These are phyloP conservation scores for Coptotermes formosanus DNA, from an alignment of 1,140 invertebrate species.

Conservation along the genomic window DNA sequence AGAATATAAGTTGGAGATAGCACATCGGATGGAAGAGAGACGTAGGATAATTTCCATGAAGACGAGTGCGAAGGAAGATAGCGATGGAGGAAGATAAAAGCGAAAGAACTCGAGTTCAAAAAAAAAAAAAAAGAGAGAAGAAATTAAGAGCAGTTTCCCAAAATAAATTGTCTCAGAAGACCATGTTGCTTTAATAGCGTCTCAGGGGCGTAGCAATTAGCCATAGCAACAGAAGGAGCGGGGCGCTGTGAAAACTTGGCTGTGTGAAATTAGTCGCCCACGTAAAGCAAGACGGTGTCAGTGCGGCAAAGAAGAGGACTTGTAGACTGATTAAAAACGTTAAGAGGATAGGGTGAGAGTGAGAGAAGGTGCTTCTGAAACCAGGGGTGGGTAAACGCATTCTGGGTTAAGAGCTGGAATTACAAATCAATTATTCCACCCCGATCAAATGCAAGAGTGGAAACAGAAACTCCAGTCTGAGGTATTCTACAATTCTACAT, in stretches of 20 bases:
- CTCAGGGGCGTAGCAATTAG: constrained; percentile 32
- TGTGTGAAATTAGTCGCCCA: constrained; percentile 34
- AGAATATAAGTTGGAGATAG: neutral
- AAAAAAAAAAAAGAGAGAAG: constrained; percentile 33
- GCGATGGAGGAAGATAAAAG: neutral
- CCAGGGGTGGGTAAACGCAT: neutral
- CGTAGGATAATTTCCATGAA: neutral
- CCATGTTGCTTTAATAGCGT: constrained; percentile 34
- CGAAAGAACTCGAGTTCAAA: constrained; percentile 16
- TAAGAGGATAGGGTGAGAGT: constrained; percentile 30
- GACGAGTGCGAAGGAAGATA: constrained; percentile 16
- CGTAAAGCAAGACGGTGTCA: constrained; percentile 17
- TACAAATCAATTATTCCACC: too few relatives aligned
- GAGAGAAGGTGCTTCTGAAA: neutral
- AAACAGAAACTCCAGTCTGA: too few relatives aligned
- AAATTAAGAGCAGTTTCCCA: constrained; percentile 34
- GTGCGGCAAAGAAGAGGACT: neutral
- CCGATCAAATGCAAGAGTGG: too few relatives aligned
- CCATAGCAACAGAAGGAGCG: constrained; percentile 18
- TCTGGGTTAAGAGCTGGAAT: too few relatives aligned
- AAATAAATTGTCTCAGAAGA: constrained; percentile 34
- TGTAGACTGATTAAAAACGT: constrained; percentile 35
- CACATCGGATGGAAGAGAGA: neutral
- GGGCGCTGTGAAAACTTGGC: constrained; percentile 20
- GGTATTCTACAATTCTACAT: too few relatives aligned